phyloP scores from a whole-genome alignment of 2,888 invertebrate genomes.

The Molanna angustata region DNA sequence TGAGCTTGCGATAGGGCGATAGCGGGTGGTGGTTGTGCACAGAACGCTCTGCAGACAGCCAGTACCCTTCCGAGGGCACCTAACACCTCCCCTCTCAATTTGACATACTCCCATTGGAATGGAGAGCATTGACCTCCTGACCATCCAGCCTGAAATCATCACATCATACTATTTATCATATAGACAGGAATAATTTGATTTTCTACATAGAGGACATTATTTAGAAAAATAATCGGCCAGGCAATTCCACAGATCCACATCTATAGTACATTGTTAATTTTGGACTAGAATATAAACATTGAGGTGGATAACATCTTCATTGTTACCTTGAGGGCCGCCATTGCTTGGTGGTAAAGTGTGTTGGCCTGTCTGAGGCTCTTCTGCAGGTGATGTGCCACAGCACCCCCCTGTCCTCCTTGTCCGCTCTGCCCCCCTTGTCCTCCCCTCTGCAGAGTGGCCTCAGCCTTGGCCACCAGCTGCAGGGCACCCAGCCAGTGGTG shows the following conservation, averaged over 20 bases:
- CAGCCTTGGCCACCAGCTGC: conserved; percentile 72
- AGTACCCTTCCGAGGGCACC: conserved; percentile 56
- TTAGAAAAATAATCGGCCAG: too few species aligned
- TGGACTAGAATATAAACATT: too few species aligned
- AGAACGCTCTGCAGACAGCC: conserved; percentile 68
- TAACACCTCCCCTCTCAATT: conserved; percentile 72
- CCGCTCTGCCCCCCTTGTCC: too few species aligned
- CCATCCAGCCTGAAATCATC: conserved; percentile 42
- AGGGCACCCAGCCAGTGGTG: conserved; percentile 86
- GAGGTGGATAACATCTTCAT: too few species aligned
- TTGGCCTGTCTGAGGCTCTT: conserved; percentile 55
- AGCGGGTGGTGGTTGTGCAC: conserved; percentile 90
- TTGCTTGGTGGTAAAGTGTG: conserved; percentile 62
- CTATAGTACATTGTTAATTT: too few species aligned
- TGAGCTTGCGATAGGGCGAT: conserved; percentile 82
- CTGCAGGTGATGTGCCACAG: conserved; percentile 40
- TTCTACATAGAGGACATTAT: too few species aligned
- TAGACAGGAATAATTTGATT: too few species aligned
- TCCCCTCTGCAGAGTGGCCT: conserved; percentile 61
- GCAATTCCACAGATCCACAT: too few species aligned
- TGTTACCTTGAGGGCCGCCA: conserved; percentile 46
- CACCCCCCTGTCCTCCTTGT: conserved; percentile 55
- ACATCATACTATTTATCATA: too few species aligned
- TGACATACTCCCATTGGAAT: conserved; percentile 76
- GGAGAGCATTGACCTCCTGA: conserved; percentile 44